Base-by-base conservation (phyloP, 2,888 invertebrate genomes). In the Plagodis pulveraria region DNA sequence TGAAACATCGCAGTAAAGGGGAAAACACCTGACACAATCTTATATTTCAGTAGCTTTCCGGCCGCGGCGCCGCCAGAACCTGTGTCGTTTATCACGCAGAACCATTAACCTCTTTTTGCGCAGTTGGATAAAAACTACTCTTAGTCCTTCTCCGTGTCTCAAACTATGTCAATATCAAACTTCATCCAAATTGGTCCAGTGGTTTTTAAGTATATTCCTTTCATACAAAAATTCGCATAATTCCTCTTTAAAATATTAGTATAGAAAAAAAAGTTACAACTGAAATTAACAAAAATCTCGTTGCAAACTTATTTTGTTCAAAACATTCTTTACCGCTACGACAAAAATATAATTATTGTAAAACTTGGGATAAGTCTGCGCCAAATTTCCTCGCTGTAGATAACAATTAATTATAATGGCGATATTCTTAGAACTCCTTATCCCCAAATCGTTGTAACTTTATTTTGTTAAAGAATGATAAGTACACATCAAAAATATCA, bases 321-420 rank as follows among this genome's bases (percentile, higher is more conserved):
- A 75, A 77, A 79, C 78, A 69, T 76, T 76, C 70, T 72, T 72
- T 69, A 70, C 72, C 71, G 69, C 76, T 71, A 77, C 74, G 77
- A 80, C 78, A 76, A 80, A 83, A 83, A 79, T 77, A 81, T 83
- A 81, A 84, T n/a, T n/a, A 84, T 81, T 84, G 78, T 81, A 77
- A 81, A 84, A 83, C 81, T 86, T 80, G 76, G 74, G 74, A 73
- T 78, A 81, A 83, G 80, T 79, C 81, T 78, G 79, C 78, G 79
- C 84, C 80, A 86, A 88, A 87, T 86, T 79, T 81, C 69, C 75
- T 78, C 80, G 77, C 78, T 79, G 80, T 76, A 84, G 86, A 87
- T 87, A 86, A 85, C 84, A 87, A 84, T 87, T 88, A 85, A 86
- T 83, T 82, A 83, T 85, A 85, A 88, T 80, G 84, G 78, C 81